Evolutionary conservation across 2,888 invertebrate species (phyloP).

Genomic region (Scrobipalpa atriplicella): DNA sequence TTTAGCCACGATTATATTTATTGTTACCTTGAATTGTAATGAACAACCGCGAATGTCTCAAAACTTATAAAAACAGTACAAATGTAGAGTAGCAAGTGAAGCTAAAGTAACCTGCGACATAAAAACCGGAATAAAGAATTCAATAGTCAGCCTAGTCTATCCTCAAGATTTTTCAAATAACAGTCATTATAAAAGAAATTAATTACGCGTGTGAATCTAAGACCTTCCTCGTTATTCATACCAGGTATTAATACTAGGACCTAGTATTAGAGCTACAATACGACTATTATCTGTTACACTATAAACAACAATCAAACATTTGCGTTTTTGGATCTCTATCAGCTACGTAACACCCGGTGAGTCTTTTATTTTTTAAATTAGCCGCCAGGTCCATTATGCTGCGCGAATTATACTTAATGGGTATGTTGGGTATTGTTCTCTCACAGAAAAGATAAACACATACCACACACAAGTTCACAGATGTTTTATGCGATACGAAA

Average conservation of each 20-base stretch:
- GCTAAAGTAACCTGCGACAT: no score
- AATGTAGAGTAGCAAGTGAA: no score
- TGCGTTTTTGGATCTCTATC: not conserved
- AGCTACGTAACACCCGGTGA: constrained; percentile 17
- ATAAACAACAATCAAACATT: not conserved
- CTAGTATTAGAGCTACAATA: not conserved
- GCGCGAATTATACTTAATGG: constrained; percentile 49
- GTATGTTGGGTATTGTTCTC: constrained; percentile 56
- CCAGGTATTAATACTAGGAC: no score
- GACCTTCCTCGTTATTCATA: not conserved
- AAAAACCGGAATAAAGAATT: no score
- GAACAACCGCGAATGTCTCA: no score
- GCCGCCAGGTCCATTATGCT: constrained; percentile 45
- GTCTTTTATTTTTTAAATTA: constrained; percentile 55
- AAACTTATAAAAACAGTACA: no score
- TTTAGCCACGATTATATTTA: no score
- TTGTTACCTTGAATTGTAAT: no score
- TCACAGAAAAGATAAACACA: constrained; percentile 55
- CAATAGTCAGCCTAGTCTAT: no score
- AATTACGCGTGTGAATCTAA: not conserved
- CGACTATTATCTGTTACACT: not conserved
- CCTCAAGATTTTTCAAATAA: not conserved
- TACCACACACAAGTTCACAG: constrained; percentile 45
- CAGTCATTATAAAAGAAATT: not conserved
- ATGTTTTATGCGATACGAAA: constrained; percentile 48